Evolutionary conservation across 2,113 vertebrate genomes (phyloP), one percentile per base, ranked within the genome.

Genomic region (Thamnaconus septentrionalis): DNA sequence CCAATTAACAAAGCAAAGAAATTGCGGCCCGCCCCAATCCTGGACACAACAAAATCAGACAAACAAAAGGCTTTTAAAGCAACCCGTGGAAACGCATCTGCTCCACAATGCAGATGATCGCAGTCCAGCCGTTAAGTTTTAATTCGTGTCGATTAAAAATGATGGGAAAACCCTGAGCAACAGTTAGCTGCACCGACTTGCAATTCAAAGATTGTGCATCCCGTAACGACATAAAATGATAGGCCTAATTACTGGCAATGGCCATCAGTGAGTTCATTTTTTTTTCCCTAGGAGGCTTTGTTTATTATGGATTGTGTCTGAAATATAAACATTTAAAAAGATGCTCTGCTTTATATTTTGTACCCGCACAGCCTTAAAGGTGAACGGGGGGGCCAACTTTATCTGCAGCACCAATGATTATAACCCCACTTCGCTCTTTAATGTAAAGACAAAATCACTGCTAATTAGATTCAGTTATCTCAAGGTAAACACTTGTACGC

Each of bases 1-100:
- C 68, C 81, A 83, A 83, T 80, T 83, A 88, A 85, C 44, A 41
- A 71, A 78, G 67, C 60, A 80, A 72, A 51, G 60, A 79, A 62
- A 61, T 53, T n/a, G 4, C 54, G n/a, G 52, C 55, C 4, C 3
- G 43, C 45, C 42, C 48, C 48, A 55, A 65, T 58, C 46, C 31
- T 52, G 42, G 44, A 59, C 60, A 49, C 12, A 7, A 31, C 40
- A 54, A 53, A 57, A 48, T 51, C 59, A 51, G 56, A 55, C 18
- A 51, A 54, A 52, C 18, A 56, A 66, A 43, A 10, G 18, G 8
- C 10, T 1, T 11, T 4, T 3, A 62, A 67, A 48, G 49, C 46
- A 69, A 52, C 63, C 49, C 39, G 5, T 44, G 6, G 8, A 39
- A 42, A 58, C 9, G 48, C 50, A 68, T 49, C 39, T n/a, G 40